Evolutionary conservation across 2,888 invertebrate species (phyloP).

Genomic region (Metopia argyrocephala): DNA sequence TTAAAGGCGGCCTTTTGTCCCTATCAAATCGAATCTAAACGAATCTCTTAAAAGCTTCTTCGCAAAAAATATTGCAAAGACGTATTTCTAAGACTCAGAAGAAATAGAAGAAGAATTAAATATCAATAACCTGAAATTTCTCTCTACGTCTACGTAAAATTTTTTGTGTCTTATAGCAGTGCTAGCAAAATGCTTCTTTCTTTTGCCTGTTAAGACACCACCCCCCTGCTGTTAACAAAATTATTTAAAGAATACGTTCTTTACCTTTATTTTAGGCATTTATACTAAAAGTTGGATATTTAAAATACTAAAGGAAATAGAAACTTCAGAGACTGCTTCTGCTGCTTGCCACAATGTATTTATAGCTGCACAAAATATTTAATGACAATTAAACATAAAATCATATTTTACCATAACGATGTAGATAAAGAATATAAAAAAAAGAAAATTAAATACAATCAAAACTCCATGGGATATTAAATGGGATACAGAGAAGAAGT

Average conservation of each 20-base stretch:
- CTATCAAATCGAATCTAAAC: no score
- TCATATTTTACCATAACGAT: conserved; percentile 57
- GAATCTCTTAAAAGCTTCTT: no score
- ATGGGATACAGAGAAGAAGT: not conserved
- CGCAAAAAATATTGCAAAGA: no score
- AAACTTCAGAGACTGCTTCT: conserved; percentile 37
- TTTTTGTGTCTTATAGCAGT: not conserved
- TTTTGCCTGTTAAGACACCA: conserved; percentile 14
- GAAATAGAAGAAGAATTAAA: no score
- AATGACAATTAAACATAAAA: conserved; percentile 62
- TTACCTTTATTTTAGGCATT: not conserved
- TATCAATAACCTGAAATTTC: not conserved
- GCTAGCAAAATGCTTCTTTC: conserved; percentile 12
- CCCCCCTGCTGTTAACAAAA: conserved; percentile 50
- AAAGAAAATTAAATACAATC: conserved; percentile 33
- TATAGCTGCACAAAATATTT: conserved; percentile 48
- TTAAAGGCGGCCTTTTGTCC: no score
- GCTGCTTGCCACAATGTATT: conserved; percentile 33
- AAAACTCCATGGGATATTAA: conserved; percentile 37
- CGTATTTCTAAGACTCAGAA: no score
- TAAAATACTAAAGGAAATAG: conserved; percentile 17
- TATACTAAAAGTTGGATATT: conserved; percentile 27
- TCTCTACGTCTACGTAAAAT: conserved; percentile 3
- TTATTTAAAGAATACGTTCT: conserved; percentile 28
- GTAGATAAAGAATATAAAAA: conserved; percentile 20